Conservation (phyloP, 2,113 vertebrate species). For the Pollachius pollachius region DNA sequence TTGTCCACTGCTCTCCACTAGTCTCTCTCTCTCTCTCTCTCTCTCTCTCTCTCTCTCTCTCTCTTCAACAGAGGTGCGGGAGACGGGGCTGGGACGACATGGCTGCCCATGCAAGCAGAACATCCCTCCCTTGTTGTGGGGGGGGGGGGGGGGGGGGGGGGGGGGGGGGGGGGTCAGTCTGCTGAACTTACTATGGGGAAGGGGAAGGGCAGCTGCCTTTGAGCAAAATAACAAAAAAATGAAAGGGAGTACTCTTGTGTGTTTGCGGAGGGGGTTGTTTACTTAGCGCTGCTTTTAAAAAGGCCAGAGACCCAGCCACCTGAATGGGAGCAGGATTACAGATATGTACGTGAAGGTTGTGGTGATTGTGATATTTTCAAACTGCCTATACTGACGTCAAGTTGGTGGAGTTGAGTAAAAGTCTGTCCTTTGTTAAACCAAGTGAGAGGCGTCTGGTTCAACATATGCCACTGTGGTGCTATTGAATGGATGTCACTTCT, state of each 20-base stretch:
- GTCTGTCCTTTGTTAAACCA: no score
- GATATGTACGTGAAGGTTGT: slow-evolving; percentile 24
- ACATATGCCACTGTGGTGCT: no score
- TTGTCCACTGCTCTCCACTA: slow-evolving; percentile 76
- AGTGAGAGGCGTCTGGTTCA: no score
- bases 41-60: neutral
- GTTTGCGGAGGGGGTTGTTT: slow-evolving; percentile 77
- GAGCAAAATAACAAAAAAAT: slow-evolving; percentile 63
- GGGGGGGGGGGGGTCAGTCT: slow-evolving; percentile 81
- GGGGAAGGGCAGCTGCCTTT: slow-evolving; percentile 84
- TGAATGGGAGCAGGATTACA: slow-evolving; percentile 72
- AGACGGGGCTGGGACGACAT: slow-evolving; percentile 72
- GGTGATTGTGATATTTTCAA: slow-evolving; percentile 61
- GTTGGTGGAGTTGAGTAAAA: no score
- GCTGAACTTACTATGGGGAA: slow-evolving; percentile 76
- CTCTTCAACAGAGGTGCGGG: slow-evolving; percentile 70
- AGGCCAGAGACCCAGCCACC: slow-evolving; percentile 71
- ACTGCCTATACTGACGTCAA: no score
- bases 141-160: slow-evolving; percentile 73
- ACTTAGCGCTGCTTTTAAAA: slow-evolving; percentile 82
- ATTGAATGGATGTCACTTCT: no score
- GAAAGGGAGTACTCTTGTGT: slow-evolving; percentile 75
- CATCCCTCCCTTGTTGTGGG: slow-evolving; percentile 86
- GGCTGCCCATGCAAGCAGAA: slow-evolving; percentile 81
- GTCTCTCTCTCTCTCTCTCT: no score